Evolutionary conservation across 2,888 invertebrate genomes (phyloP), one percentile per base, ranked within the genome.

Genomic region (Stenodera caucasica): DNA sequence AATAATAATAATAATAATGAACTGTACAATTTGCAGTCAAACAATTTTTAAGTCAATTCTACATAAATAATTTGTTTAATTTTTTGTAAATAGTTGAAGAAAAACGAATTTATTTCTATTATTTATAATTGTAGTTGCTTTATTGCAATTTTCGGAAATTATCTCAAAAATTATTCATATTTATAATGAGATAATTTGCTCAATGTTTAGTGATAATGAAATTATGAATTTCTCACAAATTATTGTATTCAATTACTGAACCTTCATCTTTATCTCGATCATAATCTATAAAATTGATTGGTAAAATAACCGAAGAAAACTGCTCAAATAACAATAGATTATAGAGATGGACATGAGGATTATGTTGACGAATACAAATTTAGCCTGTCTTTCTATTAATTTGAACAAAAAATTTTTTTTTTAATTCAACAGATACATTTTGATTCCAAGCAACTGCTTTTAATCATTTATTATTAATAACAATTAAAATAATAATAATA

Each of bases 121-220:
- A 26, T 51, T 9, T 21, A 51, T 18, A 29, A 26, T 52, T 23
- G 14, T 45, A 9, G 9, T 30, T 11, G 14, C 12, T 52, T 29
- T 30, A 23, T 7, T 37, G 2, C 7, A 15, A 8, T 37, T 53
- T 35, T 33, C 26, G 37, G 33, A n/a, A 23, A 54, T 14, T 21
- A n/a, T 51, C 26, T 26, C 23, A 21, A 51, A 51, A 21, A n/a
- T 51, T 49, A 45, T 45, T 45, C 4, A 5, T 26, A 7, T 1
- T 71, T 70, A 72, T 74, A 75, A 74, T 74, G 74, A 75, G 72
- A 71, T 67, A 67, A 72, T 64, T 69, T 71, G 74, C 74, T 75
- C 74, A 75, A 75, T 75, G 70, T 70, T 68, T 73, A 71, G 69
- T 71, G 68, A 68, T 68, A 69, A 18, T 15, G 11, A 29, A 49